phyloP scores from a whole-genome alignment of 2,888 invertebrate genomes.

The Drosophila algonquin region DNA sequence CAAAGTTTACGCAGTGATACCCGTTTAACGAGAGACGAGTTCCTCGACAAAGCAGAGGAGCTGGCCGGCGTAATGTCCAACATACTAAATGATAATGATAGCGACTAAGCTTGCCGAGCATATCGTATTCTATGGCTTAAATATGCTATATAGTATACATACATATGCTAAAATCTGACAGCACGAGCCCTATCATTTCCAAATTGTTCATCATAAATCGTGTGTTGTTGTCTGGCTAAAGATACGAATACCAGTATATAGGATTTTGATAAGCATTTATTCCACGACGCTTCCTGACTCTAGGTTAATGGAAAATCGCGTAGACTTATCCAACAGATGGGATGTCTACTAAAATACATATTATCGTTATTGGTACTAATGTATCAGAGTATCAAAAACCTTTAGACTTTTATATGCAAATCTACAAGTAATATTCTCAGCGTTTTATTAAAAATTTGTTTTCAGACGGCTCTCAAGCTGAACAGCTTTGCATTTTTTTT shows the following conservation, averaged over 20 bases:
- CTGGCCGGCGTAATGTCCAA: slow-evolving; percentile 60
- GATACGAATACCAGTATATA: background rate
- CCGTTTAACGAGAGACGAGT: slow-evolving; percentile 58
- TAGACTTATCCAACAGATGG: too few species aligned
- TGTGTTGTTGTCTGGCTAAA: background rate
- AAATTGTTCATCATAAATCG: too few species aligned
- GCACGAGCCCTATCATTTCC: background rate
- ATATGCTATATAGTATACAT: background rate
- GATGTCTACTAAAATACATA: background rate
- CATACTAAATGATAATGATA: slow-evolving; percentile 67
- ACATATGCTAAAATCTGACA: background rate
- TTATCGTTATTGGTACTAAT: background rate
- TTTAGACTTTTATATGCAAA: background rate
- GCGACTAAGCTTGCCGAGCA: slow-evolving; percentile 46
- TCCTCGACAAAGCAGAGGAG: slow-evolving; percentile 62
- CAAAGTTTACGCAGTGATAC: slow-evolving; percentile 61
- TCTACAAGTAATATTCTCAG: background rate
- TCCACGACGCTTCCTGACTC: background rate
- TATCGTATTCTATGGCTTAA: slow-evolving; percentile 4
- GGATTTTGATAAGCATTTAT: background rate
- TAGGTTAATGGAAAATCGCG: background rate
- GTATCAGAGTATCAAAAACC: background rate
- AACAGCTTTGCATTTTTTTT: background rate
- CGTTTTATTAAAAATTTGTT: background rate
- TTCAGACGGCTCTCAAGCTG: background rate